A percentile compares a stretch with the other conserved stretches of the same genome.
These are phyloP conservation scores for Mus spicilegus DNA, from an alignment of 2,113 vertebrate species.

Conservation along the genomic window DNA sequence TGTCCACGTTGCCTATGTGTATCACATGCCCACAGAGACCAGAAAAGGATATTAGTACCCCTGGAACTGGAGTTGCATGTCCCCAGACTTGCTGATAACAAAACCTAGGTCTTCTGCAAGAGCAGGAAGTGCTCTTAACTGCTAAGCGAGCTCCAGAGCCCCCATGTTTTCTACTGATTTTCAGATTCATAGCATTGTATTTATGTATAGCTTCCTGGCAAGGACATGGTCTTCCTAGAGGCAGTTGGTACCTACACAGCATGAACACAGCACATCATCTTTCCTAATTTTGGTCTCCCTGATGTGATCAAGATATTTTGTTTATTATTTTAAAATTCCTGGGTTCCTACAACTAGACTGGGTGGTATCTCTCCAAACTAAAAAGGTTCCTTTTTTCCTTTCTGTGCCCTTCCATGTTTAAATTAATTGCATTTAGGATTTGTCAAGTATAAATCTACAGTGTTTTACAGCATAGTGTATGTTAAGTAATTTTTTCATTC, in stretches of 20 bases:
- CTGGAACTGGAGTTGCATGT: neutral
- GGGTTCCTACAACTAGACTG: neutral
- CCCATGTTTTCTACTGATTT: neutral
- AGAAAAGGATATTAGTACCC: neutral
- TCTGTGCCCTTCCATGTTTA: conserved; percentile 15
- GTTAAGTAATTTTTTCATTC: neutral
- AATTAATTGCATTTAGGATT: neutral
- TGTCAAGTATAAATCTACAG: neutral
- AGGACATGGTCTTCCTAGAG: neutral
- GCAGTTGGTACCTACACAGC: neutral
- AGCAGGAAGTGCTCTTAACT: neutral
- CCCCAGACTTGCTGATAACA: neutral
- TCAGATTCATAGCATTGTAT: neutral
- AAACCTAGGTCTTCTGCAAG: neutral
- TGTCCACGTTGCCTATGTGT: neutral
- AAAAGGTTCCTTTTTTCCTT: neutral
- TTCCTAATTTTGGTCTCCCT: neutral
- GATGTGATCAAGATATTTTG: neutral
- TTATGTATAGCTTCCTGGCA: neutral
- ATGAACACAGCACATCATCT: neutral
- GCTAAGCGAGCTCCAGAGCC: neutral
- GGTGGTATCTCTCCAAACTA: neutral
- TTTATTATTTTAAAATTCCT: conserved; percentile 43
- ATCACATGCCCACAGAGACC: neutral
- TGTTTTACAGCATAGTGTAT: neutral